phyloP scores from a whole-genome alignment of 1,140 invertebrate species.

The Bacillus rossius region DNA sequence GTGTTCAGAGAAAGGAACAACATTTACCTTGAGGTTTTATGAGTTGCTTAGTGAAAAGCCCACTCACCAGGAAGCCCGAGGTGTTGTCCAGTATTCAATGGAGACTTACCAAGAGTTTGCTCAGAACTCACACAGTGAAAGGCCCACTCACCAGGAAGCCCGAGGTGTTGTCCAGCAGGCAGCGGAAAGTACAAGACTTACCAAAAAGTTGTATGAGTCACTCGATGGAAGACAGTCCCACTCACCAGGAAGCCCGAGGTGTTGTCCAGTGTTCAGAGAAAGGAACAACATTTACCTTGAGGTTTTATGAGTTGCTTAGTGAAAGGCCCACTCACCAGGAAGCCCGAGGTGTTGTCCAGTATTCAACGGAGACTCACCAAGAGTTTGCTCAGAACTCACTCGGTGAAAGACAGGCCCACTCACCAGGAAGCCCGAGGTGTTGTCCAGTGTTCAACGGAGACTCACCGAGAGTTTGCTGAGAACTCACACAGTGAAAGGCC shows the following conservation, averaged over 20 bases:
- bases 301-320: too few species aligned
- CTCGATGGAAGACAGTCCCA: too few species aligned
- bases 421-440: slow-evolving; percentile 98
- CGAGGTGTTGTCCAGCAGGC: slow-evolving; percentile 97
- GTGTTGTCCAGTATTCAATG: slow-evolving; percentile 99
- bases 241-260: slow-evolving; percentile 97
- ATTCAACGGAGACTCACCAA: slow-evolving; percentile 97
- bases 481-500: too few species aligned
- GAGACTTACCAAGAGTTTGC: slow-evolving; percentile 96
- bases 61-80: slow-evolving; percentile 95
- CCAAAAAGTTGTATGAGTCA: too few species aligned
- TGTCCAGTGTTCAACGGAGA: slow-evolving; percentile 97
- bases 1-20: slow-evolving; percentile 96
- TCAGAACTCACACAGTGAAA: too few species aligned
- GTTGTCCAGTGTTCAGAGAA: slow-evolving; percentile 97
- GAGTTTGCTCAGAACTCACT: too few species aligned
- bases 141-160: slow-evolving; percentile 99
- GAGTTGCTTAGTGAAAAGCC: slow-evolving; percentile 74
- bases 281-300: too few species aligned
- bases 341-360: slow-evolving; percentile 98
- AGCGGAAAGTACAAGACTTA: too few species aligned
- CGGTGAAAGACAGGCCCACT: too few species aligned
- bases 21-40: slow-evolving; percentile 94
- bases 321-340: slow-evolving; percentile 91
- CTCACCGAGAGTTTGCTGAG: slow-evolving; percentile 96